Evolutionary conservation across 53 echinoderm and acorn worm genomes (phyloP), one percentile per base, ranked within the genome.

Genomic region (Zoroaster sp.): DNA sequence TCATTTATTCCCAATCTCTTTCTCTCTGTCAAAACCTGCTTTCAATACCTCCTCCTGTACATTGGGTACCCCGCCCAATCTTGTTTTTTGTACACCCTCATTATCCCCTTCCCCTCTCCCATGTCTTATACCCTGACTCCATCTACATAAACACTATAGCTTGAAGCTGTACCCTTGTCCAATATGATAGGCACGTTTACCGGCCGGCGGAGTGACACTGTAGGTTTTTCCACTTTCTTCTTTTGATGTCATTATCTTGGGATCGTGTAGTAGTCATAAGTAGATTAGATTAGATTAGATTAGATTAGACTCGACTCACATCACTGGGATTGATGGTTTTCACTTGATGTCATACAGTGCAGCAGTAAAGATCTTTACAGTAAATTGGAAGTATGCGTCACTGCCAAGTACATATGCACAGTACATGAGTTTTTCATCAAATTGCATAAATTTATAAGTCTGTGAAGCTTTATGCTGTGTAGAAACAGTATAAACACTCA

Each of bases 131-230:
- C 54, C 59, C 59, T 59, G 15, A n/a, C 18, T 53, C 20, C 53
- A n/a, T 20, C 28, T n/a, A n/a, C n/a, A n/a, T n/a, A 59, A 23
- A 59, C 59, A 59, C 44, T 46, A 69, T 69, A 83, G 83, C 83
- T 83, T 69, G 83, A 69, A 8, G 68, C 32, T 46, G 69, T 69
- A 69, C 83, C 43, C 18, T 34, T 83, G 46, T 44, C 69, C 32
- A 69, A 83, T 40, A 33, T 83, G 69, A 15, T 33, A 45, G 25
- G 44, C 69, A 69, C 83, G 31, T 46, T 17, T 83, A 35, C 83
- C 43, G 68, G 69, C 69, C 68, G 83, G 35, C 83, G 83, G 69
- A 83, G 83, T 36, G 83, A 83, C 69, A 33, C 68, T 45, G 30
- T 68, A 20, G 68, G 68, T 67, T 68, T 83, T 83, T 31, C 28